These are phyloP conservation scores for Teleopsis dalmanni DNA, from an alignment of 1,140 invertebrate genomes.

Conservation along the genomic window DNA sequence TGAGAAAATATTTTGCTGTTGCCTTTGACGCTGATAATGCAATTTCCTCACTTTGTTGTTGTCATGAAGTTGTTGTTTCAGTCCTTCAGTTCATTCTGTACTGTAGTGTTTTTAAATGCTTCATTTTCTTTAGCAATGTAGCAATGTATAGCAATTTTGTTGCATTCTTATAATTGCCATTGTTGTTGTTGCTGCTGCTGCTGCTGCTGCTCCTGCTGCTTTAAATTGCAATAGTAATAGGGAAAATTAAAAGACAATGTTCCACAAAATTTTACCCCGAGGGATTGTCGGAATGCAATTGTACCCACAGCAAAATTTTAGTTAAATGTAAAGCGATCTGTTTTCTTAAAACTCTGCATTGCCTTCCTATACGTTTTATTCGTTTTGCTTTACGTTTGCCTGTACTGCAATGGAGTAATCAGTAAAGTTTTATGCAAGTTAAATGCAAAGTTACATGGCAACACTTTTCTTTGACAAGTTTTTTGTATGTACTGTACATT, in stretches of 20 bases:
- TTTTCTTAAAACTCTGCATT: background rate
- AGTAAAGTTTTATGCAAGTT: constrained; percentile 8
- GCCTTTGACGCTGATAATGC: constrained; percentile 14
- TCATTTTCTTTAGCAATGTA: too few species aligned
- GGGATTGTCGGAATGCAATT: constrained; percentile 1
- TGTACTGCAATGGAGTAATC: constrained; percentile 4
- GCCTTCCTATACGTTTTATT: background rate
- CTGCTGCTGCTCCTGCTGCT: background rate
- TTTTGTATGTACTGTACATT: too few species aligned
- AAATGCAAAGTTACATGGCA: constrained; percentile 5
- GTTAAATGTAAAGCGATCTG: background rate
- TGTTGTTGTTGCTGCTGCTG: background rate
- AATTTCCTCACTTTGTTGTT: constrained; percentile 12
- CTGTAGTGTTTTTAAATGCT: too few species aligned
- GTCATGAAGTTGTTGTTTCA: too few species aligned
- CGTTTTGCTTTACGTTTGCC: background rate
- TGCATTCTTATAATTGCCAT: background rate
- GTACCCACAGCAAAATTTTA: background rate
- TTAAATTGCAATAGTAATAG: constrained; percentile 8
- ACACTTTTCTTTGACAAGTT: background rate
- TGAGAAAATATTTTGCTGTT: constrained; percentile 8
- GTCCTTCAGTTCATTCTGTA: too few species aligned
- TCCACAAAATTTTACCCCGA: constrained; percentile 9
- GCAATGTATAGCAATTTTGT: background rate
- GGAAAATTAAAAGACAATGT: constrained; percentile 11